Conservation (phyloP, 2,113 vertebrate species). For the Elgaria multicarinata region DNA sequence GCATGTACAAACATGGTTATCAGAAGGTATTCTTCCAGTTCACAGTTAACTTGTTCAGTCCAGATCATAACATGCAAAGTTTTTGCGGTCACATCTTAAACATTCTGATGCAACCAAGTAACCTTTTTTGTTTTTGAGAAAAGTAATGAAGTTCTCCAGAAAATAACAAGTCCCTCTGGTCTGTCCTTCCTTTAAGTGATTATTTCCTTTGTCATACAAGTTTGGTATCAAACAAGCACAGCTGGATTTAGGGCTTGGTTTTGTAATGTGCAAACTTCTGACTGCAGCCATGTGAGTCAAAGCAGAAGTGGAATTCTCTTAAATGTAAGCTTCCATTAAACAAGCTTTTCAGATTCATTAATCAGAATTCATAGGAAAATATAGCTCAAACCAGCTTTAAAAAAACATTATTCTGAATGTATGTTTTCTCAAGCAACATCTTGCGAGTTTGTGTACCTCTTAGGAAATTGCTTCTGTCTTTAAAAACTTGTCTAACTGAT, state of each 20-base stretch:
- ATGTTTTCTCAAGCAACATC: not conserved
- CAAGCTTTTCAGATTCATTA: constrained; percentile 4
- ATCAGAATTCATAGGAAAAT: not conserved
- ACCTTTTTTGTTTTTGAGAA: no score
- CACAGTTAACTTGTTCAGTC: not conserved
- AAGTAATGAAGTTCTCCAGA: not conserved
- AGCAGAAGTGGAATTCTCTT: not conserved
- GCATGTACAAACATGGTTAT: not conserved
- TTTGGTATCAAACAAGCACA: not conserved
- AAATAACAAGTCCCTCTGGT: not conserved
- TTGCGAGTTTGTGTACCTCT: not conserved
- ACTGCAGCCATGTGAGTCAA: not conserved
- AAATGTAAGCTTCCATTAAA: not conserved
- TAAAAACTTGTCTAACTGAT: not conserved
- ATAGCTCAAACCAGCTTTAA: not conserved
- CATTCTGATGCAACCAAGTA: not conserved
- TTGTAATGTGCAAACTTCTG: not conserved
- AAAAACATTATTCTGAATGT: not conserved
- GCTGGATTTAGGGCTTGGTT: not conserved
- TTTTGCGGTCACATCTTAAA: not conserved
- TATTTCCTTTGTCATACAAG: not conserved
- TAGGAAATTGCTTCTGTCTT: not conserved
- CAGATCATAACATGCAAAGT: not conserved
- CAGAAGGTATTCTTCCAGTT: not conserved
- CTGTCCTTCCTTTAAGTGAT: not conserved